phyloP scores from a whole-genome alignment of 2,113 vertebrate species.

The Ochotona curzoniae region DNA sequence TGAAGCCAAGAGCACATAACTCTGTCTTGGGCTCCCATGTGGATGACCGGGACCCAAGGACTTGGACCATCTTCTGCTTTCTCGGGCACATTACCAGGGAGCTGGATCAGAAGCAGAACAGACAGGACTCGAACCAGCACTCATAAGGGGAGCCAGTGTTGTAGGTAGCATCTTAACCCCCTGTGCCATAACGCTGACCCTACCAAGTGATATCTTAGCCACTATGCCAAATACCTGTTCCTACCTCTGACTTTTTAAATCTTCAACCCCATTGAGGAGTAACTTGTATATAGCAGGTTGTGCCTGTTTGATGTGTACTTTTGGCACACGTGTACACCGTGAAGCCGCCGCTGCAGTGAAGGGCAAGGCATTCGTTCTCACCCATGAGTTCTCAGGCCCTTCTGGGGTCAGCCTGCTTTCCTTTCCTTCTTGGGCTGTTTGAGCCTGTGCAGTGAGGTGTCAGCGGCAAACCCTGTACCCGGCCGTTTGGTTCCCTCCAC shows the following conservation, averaged over 20 bases:
- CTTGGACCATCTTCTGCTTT: no score
- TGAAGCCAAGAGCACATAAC: no score
- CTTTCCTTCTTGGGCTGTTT: neutral
- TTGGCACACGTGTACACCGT: neutral
- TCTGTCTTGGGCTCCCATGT: no score
- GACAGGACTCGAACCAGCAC: no score
- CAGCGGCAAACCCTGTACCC: constrained; percentile 25
- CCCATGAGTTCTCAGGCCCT: neutral
- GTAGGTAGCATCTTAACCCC: no score
- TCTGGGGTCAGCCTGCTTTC: neutral
- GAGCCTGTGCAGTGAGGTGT: neutral
- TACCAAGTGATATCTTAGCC: no score
- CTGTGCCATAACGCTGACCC: no score
- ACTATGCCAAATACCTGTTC: no score
- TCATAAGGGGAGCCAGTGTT: no score
- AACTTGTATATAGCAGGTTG: neutral
- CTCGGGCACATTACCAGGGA: no score
- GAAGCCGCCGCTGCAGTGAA: neutral
- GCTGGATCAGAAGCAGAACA: no score
- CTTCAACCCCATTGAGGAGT: neutral
- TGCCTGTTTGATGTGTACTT: neutral
- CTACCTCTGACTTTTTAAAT: neutral
- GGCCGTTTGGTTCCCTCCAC: constrained; percentile 52
- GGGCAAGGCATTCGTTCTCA: neutral
- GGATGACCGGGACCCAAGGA: no score